Base-by-base conservation (phyloP, 2,888 invertebrate species). In the Limnephilus marmoratus region DNA sequence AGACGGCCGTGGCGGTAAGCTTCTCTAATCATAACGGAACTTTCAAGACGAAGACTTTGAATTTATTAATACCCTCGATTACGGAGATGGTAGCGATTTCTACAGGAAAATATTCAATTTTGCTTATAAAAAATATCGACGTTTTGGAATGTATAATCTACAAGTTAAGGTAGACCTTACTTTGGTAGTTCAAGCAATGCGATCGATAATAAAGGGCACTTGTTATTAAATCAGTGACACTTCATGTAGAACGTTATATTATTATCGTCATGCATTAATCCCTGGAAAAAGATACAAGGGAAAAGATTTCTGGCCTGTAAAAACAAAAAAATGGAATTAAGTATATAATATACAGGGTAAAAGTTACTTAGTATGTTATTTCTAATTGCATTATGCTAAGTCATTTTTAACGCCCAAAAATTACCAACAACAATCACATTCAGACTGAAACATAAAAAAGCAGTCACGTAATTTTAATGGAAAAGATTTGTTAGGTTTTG, bases 41-140 rank as follows among this genome's bases (percentile, higher is more conserved):
- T 87, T 87, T 87, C 11, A 18, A 68, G n/a, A 34, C 49, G 53
- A 11, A 68, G n/a, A 86, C 45, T n/a, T 86, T 82, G 18, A 34
- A 82, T 82, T 82, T 34, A 82, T 82, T 82, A 82, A 82, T 82
- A 68, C 68, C 68, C 68, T 7, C 68, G 68, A 68, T 68, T 68
- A 31, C 4, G 34, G 34, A 82, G 82, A 34, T 34, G 34, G 31
- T 82, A 82, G 29, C 82, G 13, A 34, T 82, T 29, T 82, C 29
- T 82, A 7, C 13, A 31, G 7, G 34, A 34, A 82, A 82, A 82
- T 82, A 82, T 82, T 34, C 31, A 34, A 82, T 34, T 82, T 34
- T 31, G 82, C 82, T 41, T 41, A 85, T 0, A 85, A 7, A 85
- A 41, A n/a, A 37, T 85, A 34, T 85, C 12, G 24, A 45, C 41